phyloP scores from a whole-genome alignment of 1,140 invertebrate genomes.

The Vollenhovia emeryi region DNA sequence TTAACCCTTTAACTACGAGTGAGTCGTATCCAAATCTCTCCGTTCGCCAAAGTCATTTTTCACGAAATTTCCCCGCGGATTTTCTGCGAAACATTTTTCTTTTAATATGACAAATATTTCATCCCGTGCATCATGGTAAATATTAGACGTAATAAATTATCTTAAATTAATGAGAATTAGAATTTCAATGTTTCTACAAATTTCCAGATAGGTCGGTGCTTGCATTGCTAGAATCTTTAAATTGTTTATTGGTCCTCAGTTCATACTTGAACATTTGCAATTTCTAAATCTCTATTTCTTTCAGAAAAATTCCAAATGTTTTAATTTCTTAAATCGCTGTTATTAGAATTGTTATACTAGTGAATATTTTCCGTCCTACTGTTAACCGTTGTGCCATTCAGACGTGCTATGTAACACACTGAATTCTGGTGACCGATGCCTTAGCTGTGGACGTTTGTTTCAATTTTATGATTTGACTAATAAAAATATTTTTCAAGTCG shows the following conservation, averaged over 20 bases:
- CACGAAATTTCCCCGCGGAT: background rate
- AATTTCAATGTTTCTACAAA: background rate
- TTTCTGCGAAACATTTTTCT: background rate
- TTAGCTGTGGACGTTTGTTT: too few species aligned
- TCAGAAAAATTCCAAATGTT: background rate
- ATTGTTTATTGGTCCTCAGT: background rate
- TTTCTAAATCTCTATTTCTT: background rate
- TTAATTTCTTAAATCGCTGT: background rate
- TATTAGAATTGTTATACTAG: background rate
- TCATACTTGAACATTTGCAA: background rate
- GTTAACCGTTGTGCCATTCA: too few species aligned
- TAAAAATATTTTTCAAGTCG: too few species aligned
- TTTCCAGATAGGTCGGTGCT: background rate
- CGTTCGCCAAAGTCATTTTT: conserved; percentile 36
- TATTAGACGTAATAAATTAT: background rate
- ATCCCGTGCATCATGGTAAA: background rate
- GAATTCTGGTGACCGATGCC: too few species aligned
- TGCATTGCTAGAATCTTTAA: background rate
- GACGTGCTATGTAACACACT: too few species aligned
- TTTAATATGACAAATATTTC: conserved; percentile 16
- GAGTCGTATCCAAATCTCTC: conserved; percentile 47
- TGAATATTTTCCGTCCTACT: too few species aligned
- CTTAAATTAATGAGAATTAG: background rate
- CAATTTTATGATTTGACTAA: too few species aligned
- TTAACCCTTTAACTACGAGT: conserved; percentile 57